Conservation (phyloP, 2,113 vertebrate species). For the Phodopus roborovskii region DNA sequence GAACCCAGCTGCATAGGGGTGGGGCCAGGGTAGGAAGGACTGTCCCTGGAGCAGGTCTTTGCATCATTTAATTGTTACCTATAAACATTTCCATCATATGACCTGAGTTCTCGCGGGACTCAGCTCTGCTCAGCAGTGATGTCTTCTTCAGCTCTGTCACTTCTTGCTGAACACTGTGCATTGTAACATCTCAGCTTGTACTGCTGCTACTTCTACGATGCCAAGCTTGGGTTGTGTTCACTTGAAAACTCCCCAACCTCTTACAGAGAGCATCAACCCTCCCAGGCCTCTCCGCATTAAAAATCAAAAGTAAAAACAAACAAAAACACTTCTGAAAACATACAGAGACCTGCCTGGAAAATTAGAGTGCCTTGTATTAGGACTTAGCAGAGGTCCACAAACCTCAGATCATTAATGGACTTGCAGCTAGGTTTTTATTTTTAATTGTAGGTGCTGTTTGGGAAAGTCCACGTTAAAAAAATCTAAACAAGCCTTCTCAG, state of each 20-base stretch:
- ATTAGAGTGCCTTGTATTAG: background rate
- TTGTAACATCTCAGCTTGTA: background rate
- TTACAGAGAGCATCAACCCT: background rate
- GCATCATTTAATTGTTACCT: background rate
- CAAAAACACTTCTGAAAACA: background rate
- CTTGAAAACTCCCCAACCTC: background rate
- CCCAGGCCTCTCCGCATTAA: background rate
- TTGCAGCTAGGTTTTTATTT: background rate
- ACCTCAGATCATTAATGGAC: background rate
- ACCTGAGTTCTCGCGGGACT: background rate
- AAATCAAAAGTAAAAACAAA: background rate
- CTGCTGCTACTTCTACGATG: background rate
- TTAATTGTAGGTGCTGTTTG: background rate
- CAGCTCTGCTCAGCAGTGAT: background rate
- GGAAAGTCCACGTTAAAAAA: conserved; percentile 7
- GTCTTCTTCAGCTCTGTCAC: background rate
- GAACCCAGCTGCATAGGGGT: background rate
- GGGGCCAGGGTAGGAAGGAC: background rate
- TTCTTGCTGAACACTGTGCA: background rate
- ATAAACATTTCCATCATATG: background rate
- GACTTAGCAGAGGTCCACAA: background rate
- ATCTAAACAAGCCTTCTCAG: background rate
- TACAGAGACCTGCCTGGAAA: background rate
- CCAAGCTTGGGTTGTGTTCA: background rate
- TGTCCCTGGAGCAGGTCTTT: background rate